Evolutionary conservation across 2,888 invertebrate genomes (phyloP).

Genomic region (Siphlonurus alternatus): DNA sequence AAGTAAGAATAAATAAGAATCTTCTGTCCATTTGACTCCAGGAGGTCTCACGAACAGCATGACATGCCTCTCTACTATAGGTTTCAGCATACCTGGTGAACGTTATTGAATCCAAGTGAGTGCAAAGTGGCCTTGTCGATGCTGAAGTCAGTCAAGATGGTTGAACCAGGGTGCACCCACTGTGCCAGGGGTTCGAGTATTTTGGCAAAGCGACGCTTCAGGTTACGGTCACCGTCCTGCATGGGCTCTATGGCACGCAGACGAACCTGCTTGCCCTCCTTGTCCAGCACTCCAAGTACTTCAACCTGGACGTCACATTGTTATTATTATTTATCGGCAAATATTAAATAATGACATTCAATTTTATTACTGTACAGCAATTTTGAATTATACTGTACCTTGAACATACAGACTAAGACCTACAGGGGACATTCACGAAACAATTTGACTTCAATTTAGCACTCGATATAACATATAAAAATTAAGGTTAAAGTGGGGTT

Average conservation of each 20-base stretch:
- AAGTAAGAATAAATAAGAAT: too few species aligned
- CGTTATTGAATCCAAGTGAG: slow-evolving; percentile 60
- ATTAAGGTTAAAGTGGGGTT: too few species aligned
- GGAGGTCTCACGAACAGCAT: too few species aligned
- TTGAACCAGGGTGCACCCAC: slow-evolving; percentile 65
- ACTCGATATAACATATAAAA: too few species aligned
- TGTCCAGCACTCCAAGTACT: slow-evolving; percentile 67
- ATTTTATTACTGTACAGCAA: too few species aligned
- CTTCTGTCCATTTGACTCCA: too few species aligned
- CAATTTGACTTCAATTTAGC: too few species aligned
- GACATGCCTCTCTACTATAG: neutral
- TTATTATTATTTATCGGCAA: too few species aligned
- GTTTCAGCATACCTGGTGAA: slow-evolving; percentile 40
- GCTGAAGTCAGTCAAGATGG: slow-evolving; percentile 64
- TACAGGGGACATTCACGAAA: too few species aligned
- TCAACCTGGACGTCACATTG: slow-evolving; percentile 84
- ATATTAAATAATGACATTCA: too few species aligned
- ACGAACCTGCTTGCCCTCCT: slow-evolving; percentile 50
- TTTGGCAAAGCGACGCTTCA: slow-evolving; percentile 64
- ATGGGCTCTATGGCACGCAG: slow-evolving; percentile 65
- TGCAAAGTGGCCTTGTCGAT: slow-evolving; percentile 65
- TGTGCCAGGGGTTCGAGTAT: slow-evolving; percentile 59
- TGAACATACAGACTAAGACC: too few species aligned
- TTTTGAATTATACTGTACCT: too few species aligned
- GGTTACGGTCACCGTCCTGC: slow-evolving; percentile 54